These are phyloP conservation scores for Serranus cabrilla DNA, from an alignment of 2,797 vertebrate species.

Conservation along the genomic window DNA sequence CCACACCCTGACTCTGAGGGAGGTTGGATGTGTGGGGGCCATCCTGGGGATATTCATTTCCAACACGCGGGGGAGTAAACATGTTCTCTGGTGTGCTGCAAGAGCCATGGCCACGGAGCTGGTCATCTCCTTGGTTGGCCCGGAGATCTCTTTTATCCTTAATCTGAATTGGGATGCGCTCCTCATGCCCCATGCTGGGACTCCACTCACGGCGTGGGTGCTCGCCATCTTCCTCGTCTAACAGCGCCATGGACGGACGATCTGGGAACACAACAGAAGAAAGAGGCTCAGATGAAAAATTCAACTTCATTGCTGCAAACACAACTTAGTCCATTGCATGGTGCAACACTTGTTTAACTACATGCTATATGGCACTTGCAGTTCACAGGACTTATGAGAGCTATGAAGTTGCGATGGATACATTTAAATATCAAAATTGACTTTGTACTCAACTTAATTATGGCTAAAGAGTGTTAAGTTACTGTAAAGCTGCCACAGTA, in stretches of 20 bases:
- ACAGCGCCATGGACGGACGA: slow-evolving; percentile 79
- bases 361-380: neutral
- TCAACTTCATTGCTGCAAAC: slow-evolving; percentile 1
- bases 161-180: slow-evolving; percentile 81
- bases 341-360: neutral
- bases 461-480: neutral
- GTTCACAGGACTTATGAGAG: neutral
- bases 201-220: slow-evolving; percentile 84
- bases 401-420: neutral
- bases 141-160: slow-evolving; percentile 81
- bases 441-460: neutral
- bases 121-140: slow-evolving; percentile 72
- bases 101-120: slow-evolving; percentile 75
- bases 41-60: slow-evolving; percentile 78
- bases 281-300: slow-evolving; percentile 14
- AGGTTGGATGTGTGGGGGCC: slow-evolving; percentile 79
- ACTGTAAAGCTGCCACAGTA: neutral
- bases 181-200: slow-evolving; percentile 85
- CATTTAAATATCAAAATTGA: slow-evolving; percentile 3
- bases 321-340: neutral
- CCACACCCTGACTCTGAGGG: slow-evolving; percentile 80
- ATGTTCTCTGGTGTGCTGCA: slow-evolving; percentile 80
- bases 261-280: slow-evolving; percentile 60
- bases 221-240: slow-evolving; percentile 82
- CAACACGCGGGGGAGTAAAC: slow-evolving; percentile 77